Evolutionary conservation across 2,888 invertebrate genomes (phyloP), one percentile per base, ranked within the genome.

Genomic region (Aphodius sticticus): DNA sequence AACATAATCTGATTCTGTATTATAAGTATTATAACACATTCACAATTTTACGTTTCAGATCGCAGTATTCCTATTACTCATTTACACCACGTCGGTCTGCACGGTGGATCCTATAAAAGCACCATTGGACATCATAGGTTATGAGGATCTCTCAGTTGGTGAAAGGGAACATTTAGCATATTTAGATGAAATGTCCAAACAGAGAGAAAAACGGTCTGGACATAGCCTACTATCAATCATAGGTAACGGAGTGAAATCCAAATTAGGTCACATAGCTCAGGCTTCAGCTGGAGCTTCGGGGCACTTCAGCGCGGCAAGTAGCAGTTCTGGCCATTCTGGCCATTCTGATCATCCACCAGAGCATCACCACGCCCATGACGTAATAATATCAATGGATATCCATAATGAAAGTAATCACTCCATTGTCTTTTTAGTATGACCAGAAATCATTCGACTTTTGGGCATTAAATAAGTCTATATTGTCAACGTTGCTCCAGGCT

Each of bases 401-500:
- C 26, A 3, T 3, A 3, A 26, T 2, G 26, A 26, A 26, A 26
- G 26, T 26, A 26, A 26, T 26, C 1, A 26, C 26, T 70, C 35
- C 9, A 77, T 79, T 26, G 26, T 80, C 71, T 14, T 71, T 72
- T 86, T 81, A 82, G 37, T 84, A 87, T 82, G 86, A 86, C 70
- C 84, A 86, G 37, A 87, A 87, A 81, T 83, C 85, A 4, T 86
- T 87, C 80, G 88, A 89, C 78, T 86, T 87, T 38, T 95, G 94
- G 94, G 93, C 94, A 16, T 90, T 96, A 85, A 96, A 96, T 89
- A 95, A 95, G 86, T 95, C 95, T 0, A 94, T 96, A 81, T 89
- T 96, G 15, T 94, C 94, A 88, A 96, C 96, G 4, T 91, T 97
- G 9, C 92, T 96, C 86, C 96, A 96, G 92, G 96, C 96, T 0